Conservation (phyloP, 2,888 invertebrate genomes). For the Digitonthophagus gazella region DNA sequence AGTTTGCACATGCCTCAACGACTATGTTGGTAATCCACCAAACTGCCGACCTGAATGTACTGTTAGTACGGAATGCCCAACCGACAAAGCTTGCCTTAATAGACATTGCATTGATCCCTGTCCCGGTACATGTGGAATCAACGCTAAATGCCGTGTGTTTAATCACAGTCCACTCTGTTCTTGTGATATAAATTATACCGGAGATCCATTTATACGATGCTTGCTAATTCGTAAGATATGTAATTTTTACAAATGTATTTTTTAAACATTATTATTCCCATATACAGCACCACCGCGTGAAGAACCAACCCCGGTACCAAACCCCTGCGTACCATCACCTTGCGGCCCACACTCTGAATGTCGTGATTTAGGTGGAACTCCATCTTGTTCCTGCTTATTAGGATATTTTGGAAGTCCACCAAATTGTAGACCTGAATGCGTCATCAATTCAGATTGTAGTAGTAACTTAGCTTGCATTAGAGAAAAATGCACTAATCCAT, state of each 20-base stretch:
- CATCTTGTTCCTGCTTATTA: slow-evolving; percentile 62
- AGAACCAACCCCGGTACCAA: slow-evolving; percentile 45
- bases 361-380: slow-evolving; percentile 56
- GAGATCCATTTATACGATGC: slow-evolving; percentile 79
- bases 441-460: slow-evolving; percentile 60
- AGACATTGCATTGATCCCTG: slow-evolving; percentile 82
- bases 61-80: slow-evolving; percentile 77
- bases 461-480: slow-evolving; percentile 58
- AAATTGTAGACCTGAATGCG: slow-evolving; percentile 65
- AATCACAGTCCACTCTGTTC: slow-evolving; percentile 82
- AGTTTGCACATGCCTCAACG: slow-evolving; percentile 74
- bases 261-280: too few species aligned
- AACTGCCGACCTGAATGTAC: slow-evolving; percentile 82
- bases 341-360: slow-evolving; percentile 80
- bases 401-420: slow-evolving; percentile 63
- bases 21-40: slow-evolving; percentile 74
- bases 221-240: slow-evolving; percentile 50
- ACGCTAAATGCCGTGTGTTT: slow-evolving; percentile 74
- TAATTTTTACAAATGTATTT: too few species aligned
- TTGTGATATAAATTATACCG: slow-evolving; percentile 70
- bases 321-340: slow-evolving; percentile 72
- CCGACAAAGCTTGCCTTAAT: slow-evolving; percentile 76
- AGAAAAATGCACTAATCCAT: slow-evolving; percentile 61
- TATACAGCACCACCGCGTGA: slow-evolving; percentile 27
- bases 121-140: slow-evolving; percentile 75